Evolutionary conservation across 92 coral and sea anemone species (phyloP).

Genomic region (Epizoanthus scotinus): DNA sequence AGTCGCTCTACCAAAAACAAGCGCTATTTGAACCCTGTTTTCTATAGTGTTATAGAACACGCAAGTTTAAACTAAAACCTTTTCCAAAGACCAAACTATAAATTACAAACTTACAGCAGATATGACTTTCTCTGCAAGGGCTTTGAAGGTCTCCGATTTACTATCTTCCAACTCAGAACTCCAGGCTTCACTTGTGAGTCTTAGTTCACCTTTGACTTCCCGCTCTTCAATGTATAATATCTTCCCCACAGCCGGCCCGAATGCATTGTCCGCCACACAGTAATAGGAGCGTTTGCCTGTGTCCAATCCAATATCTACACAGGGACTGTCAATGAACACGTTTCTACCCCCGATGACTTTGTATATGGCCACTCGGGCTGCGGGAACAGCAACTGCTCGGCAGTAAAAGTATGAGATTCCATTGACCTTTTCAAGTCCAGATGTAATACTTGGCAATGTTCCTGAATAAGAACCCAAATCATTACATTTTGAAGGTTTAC

Average conservation of each 20-base stretch:
- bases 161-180: conserved; percentile 44
- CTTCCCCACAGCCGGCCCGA: conserved; percentile 70
- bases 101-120: conserved; percentile 54
- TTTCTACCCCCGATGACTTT: conserved; percentile 50
- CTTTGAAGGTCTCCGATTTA: conserved; percentile 46
- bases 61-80: not conserved
- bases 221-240: conserved; percentile 53
- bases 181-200: conserved; percentile 68
- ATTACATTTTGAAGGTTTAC: no score
- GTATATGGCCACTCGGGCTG: conserved; percentile 57
- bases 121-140: conserved; percentile 47
- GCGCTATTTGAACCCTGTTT: no score
- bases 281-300: conserved; percentile 64
- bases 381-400: conserved; percentile 70
- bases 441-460: conserved; percentile 60
- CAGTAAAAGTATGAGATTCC: conserved; percentile 64
- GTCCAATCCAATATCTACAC: conserved; percentile 45
- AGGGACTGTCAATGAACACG: conserved; percentile 30
- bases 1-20: no score
- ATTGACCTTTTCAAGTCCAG: conserved; percentile 51
- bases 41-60: no score
- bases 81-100: not conserved
- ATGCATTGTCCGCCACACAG: conserved; percentile 76
- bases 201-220: conserved; percentile 60
- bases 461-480: no score